Evolutionary conservation across 2,888 invertebrate genomes (phyloP).

Genomic region (Abrostola tripartita): DNA sequence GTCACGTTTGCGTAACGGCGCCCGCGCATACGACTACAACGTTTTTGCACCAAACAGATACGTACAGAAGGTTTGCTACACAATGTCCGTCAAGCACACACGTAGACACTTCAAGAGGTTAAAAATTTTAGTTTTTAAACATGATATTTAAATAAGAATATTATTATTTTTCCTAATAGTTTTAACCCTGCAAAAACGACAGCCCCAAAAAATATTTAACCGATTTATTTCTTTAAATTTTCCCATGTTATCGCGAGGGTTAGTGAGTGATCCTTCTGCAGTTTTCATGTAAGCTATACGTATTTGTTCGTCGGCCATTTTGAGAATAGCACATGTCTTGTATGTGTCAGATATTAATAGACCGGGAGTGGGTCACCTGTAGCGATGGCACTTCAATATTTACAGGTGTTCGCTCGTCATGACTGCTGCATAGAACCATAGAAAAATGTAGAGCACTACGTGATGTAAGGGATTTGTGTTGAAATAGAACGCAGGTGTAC

Average conservation of each 20-base stretch:
- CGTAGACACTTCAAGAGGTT: no score
- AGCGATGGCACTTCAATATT: constrained; percentile 27
- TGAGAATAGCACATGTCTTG: constrained; percentile 80
- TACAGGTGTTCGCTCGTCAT: constrained; percentile 36
- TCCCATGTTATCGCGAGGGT: neutral
- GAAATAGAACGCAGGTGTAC: no score
- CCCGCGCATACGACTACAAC: constrained; percentile 49
- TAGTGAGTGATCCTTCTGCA: constrained; percentile 31
- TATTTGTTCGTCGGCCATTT: constrained; percentile 67
- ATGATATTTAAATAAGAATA: no score
- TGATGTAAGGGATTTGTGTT: neutral
- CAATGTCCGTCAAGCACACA: neutral
- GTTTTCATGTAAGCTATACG: constrained; percentile 45
- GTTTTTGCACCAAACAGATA: constrained; percentile 41
- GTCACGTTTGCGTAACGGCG: constrained; percentile 80
- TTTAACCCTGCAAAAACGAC: no score
- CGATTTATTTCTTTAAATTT: neutral
- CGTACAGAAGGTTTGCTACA: constrained; percentile 17
- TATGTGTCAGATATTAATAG: constrained; percentile 80
- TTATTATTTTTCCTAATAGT: no score
- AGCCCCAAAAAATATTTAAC: neutral
- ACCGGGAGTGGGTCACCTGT: constrained; percentile 77
- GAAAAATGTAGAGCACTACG: neutral
- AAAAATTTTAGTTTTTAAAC: no score
- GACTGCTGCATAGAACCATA: neutral